Percentiles rank a stretch among this genome's conserved stretches.
These are phyloP conservation scores for Drosophila koepferae DNA, from an alignment of 2,888 invertebrate genomes.

Conservation along the genomic window DNA sequence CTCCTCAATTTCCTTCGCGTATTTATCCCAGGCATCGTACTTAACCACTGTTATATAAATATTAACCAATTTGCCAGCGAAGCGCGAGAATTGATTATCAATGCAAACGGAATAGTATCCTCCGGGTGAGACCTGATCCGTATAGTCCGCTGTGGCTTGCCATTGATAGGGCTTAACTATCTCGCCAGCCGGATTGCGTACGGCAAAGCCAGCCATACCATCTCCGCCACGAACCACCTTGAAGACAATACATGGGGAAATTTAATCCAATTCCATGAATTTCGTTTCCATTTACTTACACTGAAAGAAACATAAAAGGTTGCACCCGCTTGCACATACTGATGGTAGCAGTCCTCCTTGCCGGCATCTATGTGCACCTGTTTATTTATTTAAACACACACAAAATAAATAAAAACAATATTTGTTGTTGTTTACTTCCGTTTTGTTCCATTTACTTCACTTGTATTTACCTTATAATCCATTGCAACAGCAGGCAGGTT, in stretches of 20 bases:
- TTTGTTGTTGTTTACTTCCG: conserved; percentile 20
- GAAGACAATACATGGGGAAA: neutral
- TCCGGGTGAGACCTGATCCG: conserved; percentile 92
- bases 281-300: conserved; percentile 86
- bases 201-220: conserved; percentile 96
- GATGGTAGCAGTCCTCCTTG: conserved; percentile 97
- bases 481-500: conserved; percentile 95
- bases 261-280: conserved; percentile 1
- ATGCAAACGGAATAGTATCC: conserved; percentile 96
- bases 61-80: conserved; percentile 95
- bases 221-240: conserved; percentile 97
- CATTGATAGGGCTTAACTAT: conserved; percentile 96
- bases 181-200: conserved; percentile 93
- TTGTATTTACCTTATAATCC: conserved; percentile 91
- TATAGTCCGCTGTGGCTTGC: conserved; percentile 95
- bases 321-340: conserved; percentile 96
- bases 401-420: neutral
- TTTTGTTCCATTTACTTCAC: neutral
- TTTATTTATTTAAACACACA: conserved; percentile 6
- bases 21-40: conserved; percentile 97
- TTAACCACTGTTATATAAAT: conserved; percentile 95
- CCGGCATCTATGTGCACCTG: conserved; percentile 95
- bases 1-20: conserved; percentile 94
- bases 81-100: conserved; percentile 96
- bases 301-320: conserved; percentile 97